Percentiles rank a stretch among this genome's conserved stretches.
Conservation (phyloP, 2,113 vertebrate species). For the Agelaius tricolor region DNA sequence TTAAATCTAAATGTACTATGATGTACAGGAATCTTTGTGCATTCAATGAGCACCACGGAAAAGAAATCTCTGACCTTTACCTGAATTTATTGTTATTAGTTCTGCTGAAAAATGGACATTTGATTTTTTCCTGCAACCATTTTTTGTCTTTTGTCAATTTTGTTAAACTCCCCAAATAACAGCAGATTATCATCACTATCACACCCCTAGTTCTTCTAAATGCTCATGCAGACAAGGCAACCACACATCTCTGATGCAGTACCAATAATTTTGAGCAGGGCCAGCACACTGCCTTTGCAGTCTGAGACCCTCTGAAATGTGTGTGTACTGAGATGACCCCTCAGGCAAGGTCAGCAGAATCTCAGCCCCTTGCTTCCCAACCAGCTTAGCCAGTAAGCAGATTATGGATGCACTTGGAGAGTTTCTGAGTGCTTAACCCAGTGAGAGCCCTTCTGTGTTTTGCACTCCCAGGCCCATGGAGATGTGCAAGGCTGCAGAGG, state of each 20-base stretch:
- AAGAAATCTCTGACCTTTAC: background rate
- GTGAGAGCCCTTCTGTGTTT: background rate
- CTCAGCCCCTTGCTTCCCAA: background rate
- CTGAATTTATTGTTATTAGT: background rate
- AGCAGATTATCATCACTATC: background rate
- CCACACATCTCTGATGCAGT: background rate
- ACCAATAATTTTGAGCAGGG: background rate
- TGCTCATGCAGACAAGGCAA: background rate
- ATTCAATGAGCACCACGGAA: background rate
- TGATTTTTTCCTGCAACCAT: background rate
- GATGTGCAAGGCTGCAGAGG: background rate
- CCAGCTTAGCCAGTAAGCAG: slow-evolving; percentile 49
- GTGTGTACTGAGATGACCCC: background rate
- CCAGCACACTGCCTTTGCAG: background rate
- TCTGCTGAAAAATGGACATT: background rate
- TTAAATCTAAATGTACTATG: background rate
- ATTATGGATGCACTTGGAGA: background rate
- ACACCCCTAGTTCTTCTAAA: background rate
- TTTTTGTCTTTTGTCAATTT: background rate
- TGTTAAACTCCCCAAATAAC: background rate
- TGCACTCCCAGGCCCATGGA: background rate
- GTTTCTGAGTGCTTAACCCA: slow-evolving; percentile 38
- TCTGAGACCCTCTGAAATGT: background rate
- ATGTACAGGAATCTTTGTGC: background rate
- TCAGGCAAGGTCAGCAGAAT: background rate